phyloP scores from a whole-genome alignment of 2,888 invertebrate genomes.

The Achlya flavicornis region DNA sequence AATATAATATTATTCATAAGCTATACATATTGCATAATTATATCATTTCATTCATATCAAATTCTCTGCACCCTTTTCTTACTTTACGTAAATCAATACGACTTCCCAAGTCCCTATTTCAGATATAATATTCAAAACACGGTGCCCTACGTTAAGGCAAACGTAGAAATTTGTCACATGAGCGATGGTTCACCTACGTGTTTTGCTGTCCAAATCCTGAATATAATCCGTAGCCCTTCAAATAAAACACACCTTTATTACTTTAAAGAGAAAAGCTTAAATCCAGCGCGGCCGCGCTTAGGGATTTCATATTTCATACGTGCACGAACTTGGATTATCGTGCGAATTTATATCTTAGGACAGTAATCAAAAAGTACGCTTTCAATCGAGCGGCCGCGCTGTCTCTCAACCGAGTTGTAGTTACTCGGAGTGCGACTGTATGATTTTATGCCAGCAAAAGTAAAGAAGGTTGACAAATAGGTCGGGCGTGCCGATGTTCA shows the following conservation, averaged over 20 bases:
- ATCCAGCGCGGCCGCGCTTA: constrained; percentile 68
- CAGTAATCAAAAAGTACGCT: constrained; percentile 71
- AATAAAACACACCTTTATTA: constrained; percentile 84
- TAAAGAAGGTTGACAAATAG: constrained; percentile 84
- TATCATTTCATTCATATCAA: constrained; percentile 42
- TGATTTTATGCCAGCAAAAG: constrained; percentile 81
- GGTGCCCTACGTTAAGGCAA: constrained; percentile 80
- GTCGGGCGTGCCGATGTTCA: constrained; percentile 81
- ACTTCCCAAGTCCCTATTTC: constrained; percentile 60
- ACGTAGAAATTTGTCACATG: constrained; percentile 84
- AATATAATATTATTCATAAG: no score
- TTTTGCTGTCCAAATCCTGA: constrained; percentile 80
- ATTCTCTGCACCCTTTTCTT: constrained; percentile 47
- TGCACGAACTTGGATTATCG: constrained; percentile 66
- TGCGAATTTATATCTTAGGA: constrained; percentile 77
- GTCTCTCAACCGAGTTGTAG: constrained; percentile 57
- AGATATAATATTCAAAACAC: constrained; percentile 82
- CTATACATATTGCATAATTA: neutral
- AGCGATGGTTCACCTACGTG: constrained; percentile 84
- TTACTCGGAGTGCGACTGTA: constrained; percentile 74
- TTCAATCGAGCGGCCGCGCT: constrained; percentile 55
- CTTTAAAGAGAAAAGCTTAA: constrained; percentile 80
- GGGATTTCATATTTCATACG: constrained; percentile 75
- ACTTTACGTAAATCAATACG: constrained; percentile 77
- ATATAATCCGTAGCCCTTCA: constrained; percentile 76